Evolutionary conservation across 2,797 vertebrate genomes (phyloP), one percentile per base, ranked within the genome.

Genomic region (Pelodytes ibericus): DNA sequence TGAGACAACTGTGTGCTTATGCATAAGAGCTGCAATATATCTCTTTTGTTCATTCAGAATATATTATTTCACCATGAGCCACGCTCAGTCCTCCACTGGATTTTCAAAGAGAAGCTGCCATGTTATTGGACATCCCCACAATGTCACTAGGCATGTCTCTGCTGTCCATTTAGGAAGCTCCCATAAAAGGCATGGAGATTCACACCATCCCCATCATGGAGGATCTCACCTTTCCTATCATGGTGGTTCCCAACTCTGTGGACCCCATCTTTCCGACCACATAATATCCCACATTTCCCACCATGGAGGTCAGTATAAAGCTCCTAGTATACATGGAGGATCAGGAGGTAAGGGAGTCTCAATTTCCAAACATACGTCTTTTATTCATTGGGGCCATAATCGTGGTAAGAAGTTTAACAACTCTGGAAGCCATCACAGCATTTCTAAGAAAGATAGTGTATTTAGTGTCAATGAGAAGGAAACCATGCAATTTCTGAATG

Each of bases 401-500:
- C 78, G 82, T 41, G 30, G 11, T 22, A 20, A 20, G 0, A 13
- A 81, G 65, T 76, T 81, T 39, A 79, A 80, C 0, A 74, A 77
- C 62, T 76, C 71, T 0, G 58, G 79, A 16, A 2, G 80, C 1
- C 33, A 58, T 75, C 80, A 83, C 0, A 74, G 1, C 30, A n/a
- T n/a, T n/a, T 85, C 85, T n/a, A 84, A 83, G 53, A 85, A 85
- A 0, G 89, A 90, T 79, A 86, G 86, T 82, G 79, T 88, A 24
- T 53, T 86, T 1, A 86, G 90, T 0, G 87, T 86, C 72, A 84
- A 84, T 0, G 95, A 95, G 89, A 96, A 95, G 88, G 90, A 92
- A 88, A 95, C 94, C 88, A 95, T 96, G 94, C 94, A 95, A 88
- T 93, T 94, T 84, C 90, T 96, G 81, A 96, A 96, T 0, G 91